Evolutionary conservation across 1,140 invertebrate species (phyloP).

Genomic region (Atta texana): DNA sequence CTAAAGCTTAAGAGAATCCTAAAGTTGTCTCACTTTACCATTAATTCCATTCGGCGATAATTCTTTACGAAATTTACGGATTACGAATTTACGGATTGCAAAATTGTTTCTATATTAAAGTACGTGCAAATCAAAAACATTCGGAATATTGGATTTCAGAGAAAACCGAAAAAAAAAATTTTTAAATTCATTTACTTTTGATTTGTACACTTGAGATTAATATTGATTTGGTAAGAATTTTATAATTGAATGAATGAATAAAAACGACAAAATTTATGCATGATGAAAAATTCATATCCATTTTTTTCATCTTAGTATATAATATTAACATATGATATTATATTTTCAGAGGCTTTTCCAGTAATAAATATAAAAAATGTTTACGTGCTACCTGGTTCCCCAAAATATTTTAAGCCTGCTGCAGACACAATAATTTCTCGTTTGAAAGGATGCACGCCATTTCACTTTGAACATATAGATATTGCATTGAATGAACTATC

Average conservation of each 20-base stretch:
- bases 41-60: too few relatives aligned
- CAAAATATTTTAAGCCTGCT: conserved; percentile 87
- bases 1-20: too few relatives aligned
- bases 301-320: background rate
- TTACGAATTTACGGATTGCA: too few relatives aligned
- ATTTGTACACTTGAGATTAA: too few relatives aligned
- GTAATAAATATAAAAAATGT: conserved; percentile 90
- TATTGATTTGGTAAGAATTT: too few relatives aligned
- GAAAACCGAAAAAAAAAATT: too few relatives aligned
- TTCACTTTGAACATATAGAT: conserved; percentile 77
- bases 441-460: conserved; percentile 54
- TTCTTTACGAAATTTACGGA: too few relatives aligned
- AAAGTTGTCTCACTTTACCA: too few relatives aligned
- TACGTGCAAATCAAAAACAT: too few relatives aligned
- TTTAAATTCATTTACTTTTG: too few relatives aligned
- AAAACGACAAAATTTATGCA: background rate
- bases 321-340: conserved; percentile 13
- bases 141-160: too few relatives aligned
- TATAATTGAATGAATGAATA: background rate
- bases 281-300: background rate
- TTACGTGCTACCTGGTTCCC: conserved; percentile 91
- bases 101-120: too few relatives aligned
- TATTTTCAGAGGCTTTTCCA: conserved; percentile 84
- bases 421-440: conserved; percentile 82
- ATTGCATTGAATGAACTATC: conserved; percentile 87